Conservation (phyloP, 1,140 invertebrate species). For the Gryon sp. region DNA sequence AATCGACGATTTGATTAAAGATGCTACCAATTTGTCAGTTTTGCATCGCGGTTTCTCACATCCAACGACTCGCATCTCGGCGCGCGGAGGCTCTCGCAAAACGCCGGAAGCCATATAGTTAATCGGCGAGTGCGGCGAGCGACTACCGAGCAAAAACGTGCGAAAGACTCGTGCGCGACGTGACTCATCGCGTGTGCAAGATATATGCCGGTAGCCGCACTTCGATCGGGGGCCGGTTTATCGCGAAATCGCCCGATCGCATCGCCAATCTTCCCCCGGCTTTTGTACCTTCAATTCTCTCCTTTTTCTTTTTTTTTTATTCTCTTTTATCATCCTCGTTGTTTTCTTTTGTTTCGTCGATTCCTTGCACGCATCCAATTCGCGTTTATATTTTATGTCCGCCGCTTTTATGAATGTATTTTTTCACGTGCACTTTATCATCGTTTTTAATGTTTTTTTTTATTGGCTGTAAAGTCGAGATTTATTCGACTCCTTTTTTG, state of each 20-base stretch:
- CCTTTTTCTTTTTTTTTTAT: conserved; percentile 16
- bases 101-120: conserved; percentile 70
- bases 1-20: conserved; percentile 27
- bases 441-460: conserved; percentile 26
- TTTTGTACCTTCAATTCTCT: conserved; percentile 15
- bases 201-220: conserved; percentile 48
- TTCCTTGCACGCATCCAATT: conserved; percentile 47
- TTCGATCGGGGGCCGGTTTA: conserved; percentile 48
- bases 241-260: conserved; percentile 29
- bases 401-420: conserved; percentile 27
- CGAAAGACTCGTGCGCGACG: conserved; percentile 66
- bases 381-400: conserved; percentile 30
- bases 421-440: conserved; percentile 29
- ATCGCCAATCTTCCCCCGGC: conserved; percentile 48
- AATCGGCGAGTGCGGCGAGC: conserved; percentile 65
- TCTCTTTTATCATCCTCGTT: conserved; percentile 24
- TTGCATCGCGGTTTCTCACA: conserved; percentile 32
- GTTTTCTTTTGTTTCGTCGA: conserved; percentile 33
- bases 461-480: conserved; percentile 27
- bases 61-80: not conserved
- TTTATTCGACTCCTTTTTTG: conserved; percentile 22
- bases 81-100: conserved; percentile 42
- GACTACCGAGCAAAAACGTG: conserved; percentile 70
- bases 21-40: conserved; percentile 37
- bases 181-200: conserved; percentile 66